phyloP scores from a whole-genome alignment of 2,113 vertebrate genomes.

The Oncorhynchus mykiss region DNA sequence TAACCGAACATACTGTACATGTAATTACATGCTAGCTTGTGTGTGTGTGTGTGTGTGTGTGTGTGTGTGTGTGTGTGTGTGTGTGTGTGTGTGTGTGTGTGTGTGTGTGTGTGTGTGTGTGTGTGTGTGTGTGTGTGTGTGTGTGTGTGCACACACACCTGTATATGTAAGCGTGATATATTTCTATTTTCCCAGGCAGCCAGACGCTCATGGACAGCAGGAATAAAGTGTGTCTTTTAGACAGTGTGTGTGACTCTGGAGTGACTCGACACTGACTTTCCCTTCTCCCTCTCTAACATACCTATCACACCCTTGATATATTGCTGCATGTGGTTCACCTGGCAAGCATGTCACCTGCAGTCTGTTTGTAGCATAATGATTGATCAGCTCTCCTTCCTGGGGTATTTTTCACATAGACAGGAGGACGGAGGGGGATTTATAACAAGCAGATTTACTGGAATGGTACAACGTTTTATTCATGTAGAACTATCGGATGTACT shows the following conservation, averaged over 20 bases:
- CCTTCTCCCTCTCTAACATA: conserved; percentile 60
- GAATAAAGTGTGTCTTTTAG: conserved; percentile 55
- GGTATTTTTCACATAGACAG: conserved; percentile 35
- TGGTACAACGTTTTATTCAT: too few relatives aligned
- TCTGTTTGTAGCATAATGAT: conserved; percentile 65
- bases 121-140: too few relatives aligned
- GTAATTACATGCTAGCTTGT: not conserved
- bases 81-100: too few relatives aligned
- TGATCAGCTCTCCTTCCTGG: conserved; percentile 57
- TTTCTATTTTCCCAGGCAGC: conserved; percentile 50
- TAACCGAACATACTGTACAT: too few relatives aligned
- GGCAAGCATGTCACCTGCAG: conserved; percentile 65
- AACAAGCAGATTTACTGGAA: not conserved
- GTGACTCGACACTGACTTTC: conserved; percentile 46
- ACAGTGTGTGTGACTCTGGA: conserved; percentile 42
- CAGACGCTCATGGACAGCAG: conserved; percentile 36
- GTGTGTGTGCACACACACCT: too few relatives aligned
- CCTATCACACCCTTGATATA: conserved; percentile 71
- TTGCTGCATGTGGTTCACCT: conserved; percentile 72
- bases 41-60: too few relatives aligned
- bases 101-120: too few relatives aligned
- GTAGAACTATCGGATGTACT: not conserved
- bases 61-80: too few relatives aligned
- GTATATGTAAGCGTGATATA: conserved; percentile 28
- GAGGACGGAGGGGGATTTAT: not conserved